Percentiles rank a stretch among this genome's conserved stretches.
Conservation (phyloP, 2,797 vertebrate genomes). For the Trichosurus vulpecula region DNA sequence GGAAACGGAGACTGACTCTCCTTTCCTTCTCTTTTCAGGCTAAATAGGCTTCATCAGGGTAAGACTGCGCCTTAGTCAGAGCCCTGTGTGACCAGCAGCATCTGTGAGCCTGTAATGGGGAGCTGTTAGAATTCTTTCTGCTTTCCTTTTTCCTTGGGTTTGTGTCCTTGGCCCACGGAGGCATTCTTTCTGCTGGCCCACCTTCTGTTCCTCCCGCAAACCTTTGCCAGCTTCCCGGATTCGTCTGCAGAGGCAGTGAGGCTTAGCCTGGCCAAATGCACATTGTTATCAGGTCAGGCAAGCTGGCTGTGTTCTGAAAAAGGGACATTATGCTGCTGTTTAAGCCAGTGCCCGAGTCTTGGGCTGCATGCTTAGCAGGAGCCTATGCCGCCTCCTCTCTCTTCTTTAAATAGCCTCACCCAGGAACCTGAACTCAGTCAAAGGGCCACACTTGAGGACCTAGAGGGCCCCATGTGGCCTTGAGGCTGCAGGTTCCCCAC, state of each 20-base stretch:
- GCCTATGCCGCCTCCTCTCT: not conserved
- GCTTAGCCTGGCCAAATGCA: not conserved
- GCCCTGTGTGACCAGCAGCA: not conserved
- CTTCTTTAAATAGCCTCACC: not conserved
- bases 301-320: not conserved
- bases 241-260: not conserved
- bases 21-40: not conserved
- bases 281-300: not conserved
- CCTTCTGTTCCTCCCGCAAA: not conserved
- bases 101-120: not conserved
- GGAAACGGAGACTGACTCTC: not conserved
- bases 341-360: not conserved
- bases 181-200: not conserved
- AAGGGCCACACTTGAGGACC: too few relatives aligned
- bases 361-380: not conserved
- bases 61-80: not conserved
- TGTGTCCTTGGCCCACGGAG: not conserved
- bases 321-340: not conserved
- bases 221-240: not conserved
- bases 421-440: too few relatives aligned
- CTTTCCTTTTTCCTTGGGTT: not conserved
- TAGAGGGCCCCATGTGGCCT: too few relatives aligned
- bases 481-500: too few relatives aligned
- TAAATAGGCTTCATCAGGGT: not conserved
- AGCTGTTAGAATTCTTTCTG: not conserved